phyloP scores from a whole-genome alignment of 2,888 invertebrate genomes.

The Erebia epiphron region DNA sequence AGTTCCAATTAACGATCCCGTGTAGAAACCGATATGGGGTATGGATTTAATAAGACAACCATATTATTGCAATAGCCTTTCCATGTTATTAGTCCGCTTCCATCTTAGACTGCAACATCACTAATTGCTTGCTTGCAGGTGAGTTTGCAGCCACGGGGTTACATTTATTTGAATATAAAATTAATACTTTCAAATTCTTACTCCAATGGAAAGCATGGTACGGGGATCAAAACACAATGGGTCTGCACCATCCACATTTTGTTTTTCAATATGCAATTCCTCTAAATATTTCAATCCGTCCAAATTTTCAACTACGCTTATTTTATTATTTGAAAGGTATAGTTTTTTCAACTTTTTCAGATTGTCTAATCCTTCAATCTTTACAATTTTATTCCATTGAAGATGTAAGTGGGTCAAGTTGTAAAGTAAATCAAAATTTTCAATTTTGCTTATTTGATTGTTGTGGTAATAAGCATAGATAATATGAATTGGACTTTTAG shows the following conservation, averaged over 20 bases:
- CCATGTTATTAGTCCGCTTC: no score
- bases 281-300: conserved; percentile 82
- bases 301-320: conserved; percentile 87
- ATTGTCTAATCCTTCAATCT: conserved; percentile 85
- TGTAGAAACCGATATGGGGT: no score
- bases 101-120: no score
- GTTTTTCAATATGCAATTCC: conserved; percentile 87
- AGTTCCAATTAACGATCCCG: no score
- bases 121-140: no score
- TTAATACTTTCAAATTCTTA: conserved; percentile 54
- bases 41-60: no score
- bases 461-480: conserved; percentile 89
- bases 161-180: no score
- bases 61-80: no score
- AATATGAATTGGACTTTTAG: conserved; percentile 70
- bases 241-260: conserved; percentile 80
- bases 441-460: conserved; percentile 89
- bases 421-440: conserved; percentile 85
- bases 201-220: conserved; percentile 82
- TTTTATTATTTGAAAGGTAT: conserved; percentile 87
- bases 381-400: conserved; percentile 89
- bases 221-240: conserved; percentile 87
- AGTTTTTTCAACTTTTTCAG: conserved; percentile 88
- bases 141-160: neutral
- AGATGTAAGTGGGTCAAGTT: conserved; percentile 87